Conservation (phyloP, 2,113 vertebrate genomes). For the Eclectus roratus region DNA sequence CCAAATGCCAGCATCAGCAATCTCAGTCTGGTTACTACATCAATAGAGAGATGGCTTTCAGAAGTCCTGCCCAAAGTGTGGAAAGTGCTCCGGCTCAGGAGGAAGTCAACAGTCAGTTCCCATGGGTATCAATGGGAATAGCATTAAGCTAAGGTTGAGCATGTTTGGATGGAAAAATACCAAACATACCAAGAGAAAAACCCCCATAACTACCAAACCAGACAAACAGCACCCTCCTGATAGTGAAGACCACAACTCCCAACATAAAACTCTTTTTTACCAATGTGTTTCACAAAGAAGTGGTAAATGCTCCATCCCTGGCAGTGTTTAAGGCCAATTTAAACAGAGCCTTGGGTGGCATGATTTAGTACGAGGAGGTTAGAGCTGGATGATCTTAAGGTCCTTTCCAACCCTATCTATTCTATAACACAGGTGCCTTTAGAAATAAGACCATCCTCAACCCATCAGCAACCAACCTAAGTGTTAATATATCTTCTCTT, state of each 20-base stretch:
- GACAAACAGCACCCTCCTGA: neutral
- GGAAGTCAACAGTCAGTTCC: neutral
- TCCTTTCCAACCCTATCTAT: neutral
- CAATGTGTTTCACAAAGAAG: neutral
- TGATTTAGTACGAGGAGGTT: neutral
- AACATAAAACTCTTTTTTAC: neutral
- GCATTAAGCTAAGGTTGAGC: accelerated
- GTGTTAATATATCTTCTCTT: neutral
- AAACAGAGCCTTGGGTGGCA: neutral
- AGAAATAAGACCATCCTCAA: neutral
- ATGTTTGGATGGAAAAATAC: neutral
- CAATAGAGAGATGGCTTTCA: accelerated
- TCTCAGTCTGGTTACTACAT: neutral
- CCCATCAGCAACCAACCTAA: neutral
- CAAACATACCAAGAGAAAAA: neutral
- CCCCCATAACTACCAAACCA: accelerated
- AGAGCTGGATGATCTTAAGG: neutral
- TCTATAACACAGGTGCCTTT: neutral
- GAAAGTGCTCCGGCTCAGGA: neutral
- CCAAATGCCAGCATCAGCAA: neutral
- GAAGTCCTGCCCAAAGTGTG: neutral
- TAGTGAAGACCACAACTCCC: neutral
- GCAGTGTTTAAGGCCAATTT: neutral
- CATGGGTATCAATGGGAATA: accelerated
- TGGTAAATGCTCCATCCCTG: neutral